phyloP scores from a whole-genome alignment of 2,797 vertebrate species.

The Dendrocincla fuliginosa region DNA sequence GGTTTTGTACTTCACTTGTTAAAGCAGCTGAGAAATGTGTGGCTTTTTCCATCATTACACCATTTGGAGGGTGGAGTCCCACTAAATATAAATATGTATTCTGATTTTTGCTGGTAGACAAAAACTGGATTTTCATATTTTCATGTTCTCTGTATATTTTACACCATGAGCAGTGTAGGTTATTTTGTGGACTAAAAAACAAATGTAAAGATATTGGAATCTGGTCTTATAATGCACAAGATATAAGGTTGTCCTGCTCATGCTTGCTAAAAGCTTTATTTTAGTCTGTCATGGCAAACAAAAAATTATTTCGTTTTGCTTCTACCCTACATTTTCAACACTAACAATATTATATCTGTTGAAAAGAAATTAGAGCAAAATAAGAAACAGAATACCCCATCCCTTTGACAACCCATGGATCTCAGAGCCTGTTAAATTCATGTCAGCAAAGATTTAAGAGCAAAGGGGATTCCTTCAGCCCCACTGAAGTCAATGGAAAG shows the following conservation, averaged over 20 bases:
- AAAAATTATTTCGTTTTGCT: conserved; percentile 51
- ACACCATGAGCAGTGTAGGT: not conserved
- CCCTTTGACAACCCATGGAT: not conserved
- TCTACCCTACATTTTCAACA: conserved; percentile 19
- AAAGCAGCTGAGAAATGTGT: not conserved
- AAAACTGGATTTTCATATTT: conserved; percentile 5
- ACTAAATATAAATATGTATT: conserved; percentile 37
- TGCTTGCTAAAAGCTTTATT: conserved; percentile 62
- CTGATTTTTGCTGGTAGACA: conserved; percentile 29
- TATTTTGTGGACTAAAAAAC: not conserved
- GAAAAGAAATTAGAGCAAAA: not conserved
- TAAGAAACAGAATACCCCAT: not conserved
- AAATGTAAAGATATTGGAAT: not conserved
- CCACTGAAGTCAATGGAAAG: not conserved
- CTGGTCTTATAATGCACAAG: conserved; percentile 30
- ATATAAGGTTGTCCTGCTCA: conserved; percentile 32
- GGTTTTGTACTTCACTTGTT: not conserved
- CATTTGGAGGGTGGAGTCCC: not conserved
- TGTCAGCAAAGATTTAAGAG: not conserved
- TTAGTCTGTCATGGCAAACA: not conserved
- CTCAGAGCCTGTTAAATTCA: not conserved
- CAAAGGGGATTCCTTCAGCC: not conserved
- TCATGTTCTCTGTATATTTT: not conserved
- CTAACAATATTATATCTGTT: not conserved
- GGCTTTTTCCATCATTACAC: not conserved